A percentile compares a stretch with the other conserved stretches of the same genome.
phyloP scores from a whole-genome alignment of 1,140 invertebrate species.

The Paramacrobiotus metropolitanus region DNA sequence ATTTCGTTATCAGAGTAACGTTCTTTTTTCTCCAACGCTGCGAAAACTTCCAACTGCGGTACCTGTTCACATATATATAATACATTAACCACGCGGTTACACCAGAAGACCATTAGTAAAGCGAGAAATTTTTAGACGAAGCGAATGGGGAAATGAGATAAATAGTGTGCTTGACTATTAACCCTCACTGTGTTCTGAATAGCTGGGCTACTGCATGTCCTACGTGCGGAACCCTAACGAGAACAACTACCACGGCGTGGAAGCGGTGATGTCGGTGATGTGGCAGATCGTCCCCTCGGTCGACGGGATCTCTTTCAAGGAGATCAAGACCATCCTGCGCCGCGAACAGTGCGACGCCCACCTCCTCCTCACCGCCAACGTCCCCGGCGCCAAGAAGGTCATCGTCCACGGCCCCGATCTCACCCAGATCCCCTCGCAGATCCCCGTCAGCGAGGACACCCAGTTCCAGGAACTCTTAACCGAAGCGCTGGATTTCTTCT shows the following conservation, averaged over 20 bases:
- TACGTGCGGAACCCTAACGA: slow-evolving; percentile 85
- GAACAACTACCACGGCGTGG: slow-evolving; percentile 71
- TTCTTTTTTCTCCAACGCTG: too few species aligned
- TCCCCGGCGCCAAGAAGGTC: slow-evolving; percentile 95
- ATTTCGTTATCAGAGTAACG: too few species aligned
- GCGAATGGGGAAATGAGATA: slow-evolving; percentile 5
- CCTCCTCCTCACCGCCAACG: slow-evolving; percentile 86
- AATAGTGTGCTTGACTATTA: too few species aligned
- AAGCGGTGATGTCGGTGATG: slow-evolving; percentile 68
- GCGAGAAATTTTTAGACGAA: too few species aligned
- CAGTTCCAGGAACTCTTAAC: slow-evolving; percentile 84
- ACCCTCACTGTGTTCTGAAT: slow-evolving; percentile 13
- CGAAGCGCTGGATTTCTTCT: slow-evolving; percentile 90
- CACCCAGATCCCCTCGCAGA: slow-evolving; percentile 90
- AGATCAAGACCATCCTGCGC: slow-evolving; percentile 87
- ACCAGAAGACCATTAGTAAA: too few species aligned
- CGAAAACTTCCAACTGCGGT: too few species aligned
- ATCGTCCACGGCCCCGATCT: slow-evolving; percentile 83
- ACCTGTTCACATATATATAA: too few species aligned
- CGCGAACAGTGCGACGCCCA: slow-evolving; percentile 97
- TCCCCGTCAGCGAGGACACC: slow-evolving; percentile 94
- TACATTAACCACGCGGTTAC: too few species aligned
- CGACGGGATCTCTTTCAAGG: slow-evolving; percentile 97
- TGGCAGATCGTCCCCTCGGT: slow-evolving; percentile 87
- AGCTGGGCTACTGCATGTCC: slow-evolving; percentile 94